These are phyloP conservation scores for Ahaetulla prasina DNA, from an alignment of 2,113 vertebrate species.

Conservation along the genomic window DNA sequence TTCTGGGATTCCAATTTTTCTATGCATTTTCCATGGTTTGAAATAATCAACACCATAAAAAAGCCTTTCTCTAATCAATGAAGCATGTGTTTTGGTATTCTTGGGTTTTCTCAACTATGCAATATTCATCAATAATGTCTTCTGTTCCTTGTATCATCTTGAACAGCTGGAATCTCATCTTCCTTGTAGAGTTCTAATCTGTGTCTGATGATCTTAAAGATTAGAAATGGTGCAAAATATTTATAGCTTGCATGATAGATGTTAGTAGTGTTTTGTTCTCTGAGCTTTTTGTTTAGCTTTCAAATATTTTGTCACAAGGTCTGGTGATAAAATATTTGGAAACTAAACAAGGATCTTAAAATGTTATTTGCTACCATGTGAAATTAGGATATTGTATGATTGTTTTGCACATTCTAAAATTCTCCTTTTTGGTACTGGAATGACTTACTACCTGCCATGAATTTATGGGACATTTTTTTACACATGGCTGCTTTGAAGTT, in stretches of 20 bases:
- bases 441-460: no score
- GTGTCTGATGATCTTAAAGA: not conserved
- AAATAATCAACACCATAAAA: not conserved
- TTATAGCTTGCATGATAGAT: no score
- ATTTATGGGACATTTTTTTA: not conserved
- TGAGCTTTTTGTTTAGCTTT: no score
- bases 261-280: no score
- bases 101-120: not conserved
- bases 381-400: no score
- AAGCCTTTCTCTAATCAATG: not conserved
- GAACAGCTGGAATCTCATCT: not conserved
- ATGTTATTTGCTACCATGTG: no score
- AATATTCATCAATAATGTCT: not conserved
- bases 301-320: no score
- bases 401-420: no score
- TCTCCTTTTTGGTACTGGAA: no score
- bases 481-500: not conserved
- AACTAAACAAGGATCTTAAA: no score
- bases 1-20: not conserved
- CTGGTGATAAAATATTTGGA: no score
- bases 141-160: not conserved
- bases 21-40: not conserved
- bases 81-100: not conserved
- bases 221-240: not conserved
- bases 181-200: not conserved